phyloP scores from a whole-genome alignment of 2,888 invertebrate species.

The Philonicus albiceps region DNA sequence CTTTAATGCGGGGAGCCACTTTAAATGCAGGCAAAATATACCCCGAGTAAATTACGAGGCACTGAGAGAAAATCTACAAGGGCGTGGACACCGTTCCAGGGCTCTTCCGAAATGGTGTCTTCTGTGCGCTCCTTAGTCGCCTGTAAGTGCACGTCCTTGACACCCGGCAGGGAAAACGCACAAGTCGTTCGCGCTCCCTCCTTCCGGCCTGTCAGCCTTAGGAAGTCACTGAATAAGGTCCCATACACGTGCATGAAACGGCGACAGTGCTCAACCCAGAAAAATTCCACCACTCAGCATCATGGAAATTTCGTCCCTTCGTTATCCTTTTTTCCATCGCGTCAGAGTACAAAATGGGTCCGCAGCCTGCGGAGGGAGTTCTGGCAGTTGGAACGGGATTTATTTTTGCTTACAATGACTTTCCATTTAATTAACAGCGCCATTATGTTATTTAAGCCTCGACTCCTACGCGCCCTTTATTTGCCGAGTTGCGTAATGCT shows the following conservation, averaged over 20 bases:
- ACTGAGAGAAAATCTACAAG: neutral
- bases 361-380: neutral
- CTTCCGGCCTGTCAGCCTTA: neutral
- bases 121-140: neutral
- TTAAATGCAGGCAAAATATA: neutral
- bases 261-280: neutral
- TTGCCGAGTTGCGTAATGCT: neutral
- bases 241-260: neutral
- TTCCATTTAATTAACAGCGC: constrained; percentile 20
- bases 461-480: neutral
- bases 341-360: neutral
- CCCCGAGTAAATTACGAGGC: neutral
- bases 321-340: neutral
- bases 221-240: neutral
- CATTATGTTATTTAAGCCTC: constrained; percentile 2
- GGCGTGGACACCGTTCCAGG: neutral
- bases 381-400: neutral
- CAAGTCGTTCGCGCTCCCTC: neutral
- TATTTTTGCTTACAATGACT: constrained; percentile 20
- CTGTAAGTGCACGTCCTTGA: constrained; percentile 8
- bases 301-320: constrained; percentile 12
- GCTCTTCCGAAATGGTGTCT: neutral
- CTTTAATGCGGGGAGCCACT: neutral
- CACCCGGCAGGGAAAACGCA: neutral
- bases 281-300: neutral